Evolutionary conservation across 2,888 invertebrate genomes (phyloP).

Genomic region (Dicyrtoma fusca): DNA sequence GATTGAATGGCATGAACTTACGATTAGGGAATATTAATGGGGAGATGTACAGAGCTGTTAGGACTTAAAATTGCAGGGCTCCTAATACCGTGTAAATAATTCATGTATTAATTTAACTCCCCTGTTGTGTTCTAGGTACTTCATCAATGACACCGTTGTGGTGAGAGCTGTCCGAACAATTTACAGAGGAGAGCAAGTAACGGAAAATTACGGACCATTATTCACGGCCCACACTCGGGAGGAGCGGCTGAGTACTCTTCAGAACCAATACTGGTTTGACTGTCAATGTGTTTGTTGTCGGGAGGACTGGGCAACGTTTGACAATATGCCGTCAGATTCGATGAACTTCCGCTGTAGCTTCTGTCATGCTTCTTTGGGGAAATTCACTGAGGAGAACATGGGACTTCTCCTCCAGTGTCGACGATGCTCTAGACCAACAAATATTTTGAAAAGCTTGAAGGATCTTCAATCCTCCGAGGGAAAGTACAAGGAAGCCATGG

Average conservation of each 20-base stretch:
- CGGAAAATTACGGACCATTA: slow-evolving; percentile 83
- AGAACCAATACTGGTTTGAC: slow-evolving; percentile 65
- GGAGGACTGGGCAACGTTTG: slow-evolving; percentile 75
- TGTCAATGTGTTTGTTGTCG: slow-evolving; percentile 74
- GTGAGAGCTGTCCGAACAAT: slow-evolving; percentile 71
- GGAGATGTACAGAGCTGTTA: too few species aligned
- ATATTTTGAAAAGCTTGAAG: slow-evolving; percentile 52
- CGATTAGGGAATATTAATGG: too few species aligned
- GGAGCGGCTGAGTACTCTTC: slow-evolving; percentile 68
- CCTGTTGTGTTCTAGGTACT: slow-evolving; percentile 65
- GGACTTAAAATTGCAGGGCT: too few species aligned
- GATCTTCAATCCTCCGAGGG: slow-evolving; percentile 51
- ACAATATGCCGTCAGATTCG: slow-evolving; percentile 62
- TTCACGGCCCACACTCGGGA: slow-evolving; percentile 66
- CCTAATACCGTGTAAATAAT: too few species aligned
- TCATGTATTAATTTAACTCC: too few species aligned
- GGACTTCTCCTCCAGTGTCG: slow-evolving; percentile 49
- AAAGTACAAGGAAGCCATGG: slow-evolving; percentile 50
- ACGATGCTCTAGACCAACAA: slow-evolving; percentile 45
- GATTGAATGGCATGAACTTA: too few species aligned
- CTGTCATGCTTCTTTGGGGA: slow-evolving; percentile 49
- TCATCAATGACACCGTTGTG: slow-evolving; percentile 73
- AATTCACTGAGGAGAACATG: slow-evolving; percentile 43
- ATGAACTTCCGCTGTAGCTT: slow-evolving; percentile 51
- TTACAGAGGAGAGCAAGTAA: slow-evolving; percentile 69